Base-by-base conservation (phyloP, 1,140 invertebrate genomes). In the Linepithema humile region DNA sequence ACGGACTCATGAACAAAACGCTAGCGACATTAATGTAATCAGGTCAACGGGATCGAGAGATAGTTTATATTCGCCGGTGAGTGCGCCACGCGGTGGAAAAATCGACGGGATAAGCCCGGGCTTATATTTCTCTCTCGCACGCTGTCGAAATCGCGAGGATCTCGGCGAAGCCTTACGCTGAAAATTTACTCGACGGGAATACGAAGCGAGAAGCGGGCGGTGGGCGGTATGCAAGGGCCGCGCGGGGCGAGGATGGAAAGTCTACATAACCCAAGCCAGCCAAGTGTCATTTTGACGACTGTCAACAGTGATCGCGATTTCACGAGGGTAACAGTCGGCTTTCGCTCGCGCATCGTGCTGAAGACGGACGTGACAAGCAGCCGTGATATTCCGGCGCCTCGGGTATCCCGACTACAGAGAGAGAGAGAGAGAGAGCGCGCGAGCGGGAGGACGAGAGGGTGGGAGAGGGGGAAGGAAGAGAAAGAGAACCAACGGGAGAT, bases 291-390 rank as follows among this genome's bases (percentile, higher is more conserved):
- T 86, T 72, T 83, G 80, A 83, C 60, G 83, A 85, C 64, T 88
- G 80, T 64, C 82, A 67, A 84, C 69, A 74, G 73, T 69, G 87
- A 80, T 85, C 78, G 77, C 73, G 78, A 85, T 74, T 85, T 53
- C 62, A 82, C 82, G 55, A 83, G 43, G 70, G 73, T 83, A 83
- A 85, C 77, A 84, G 87, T 84, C 74, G 55, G 50, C 72, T 85
- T 83, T 83, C 78, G 84, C 82, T 83, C 82, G 82, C 65, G 59
- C 60, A 64, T 40, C 67, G n/a, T 57, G 83, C 75, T 55, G 69
- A 85, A 69, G 48, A 83, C 65, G 59, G 38, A 88, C 87, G 83
- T 88, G 87, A 88, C 69, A 53, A 86, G 87, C 84, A 88, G 53
- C 50, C 75, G 43, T 57, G 84, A 88, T 83, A 64, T 84, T 84